phyloP scores from a whole-genome alignment of 2,113 vertebrate species.

The Rattus rattus region DNA sequence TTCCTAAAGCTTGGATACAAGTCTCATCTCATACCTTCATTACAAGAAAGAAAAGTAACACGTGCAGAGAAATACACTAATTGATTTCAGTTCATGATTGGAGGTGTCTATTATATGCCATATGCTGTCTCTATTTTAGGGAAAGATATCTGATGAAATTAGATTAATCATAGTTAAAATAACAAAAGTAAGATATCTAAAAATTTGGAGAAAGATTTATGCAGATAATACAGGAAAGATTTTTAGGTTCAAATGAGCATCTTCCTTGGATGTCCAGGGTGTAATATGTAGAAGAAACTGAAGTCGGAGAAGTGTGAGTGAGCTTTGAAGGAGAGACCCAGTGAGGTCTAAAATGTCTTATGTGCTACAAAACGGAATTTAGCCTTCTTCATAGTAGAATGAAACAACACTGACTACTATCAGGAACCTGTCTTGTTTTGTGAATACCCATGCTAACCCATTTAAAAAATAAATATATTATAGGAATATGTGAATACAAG shows the following conservation, averaged over 20 bases:
- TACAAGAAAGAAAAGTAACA: too few species aligned
- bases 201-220: neutral
- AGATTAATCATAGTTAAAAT: neutral
- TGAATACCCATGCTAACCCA: neutral
- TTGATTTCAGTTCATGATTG: neutral
- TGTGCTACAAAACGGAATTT: neutral
- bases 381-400: neutral
- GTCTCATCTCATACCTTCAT: too few species aligned
- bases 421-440: neutral
- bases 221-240: neutral
- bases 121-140: neutral
- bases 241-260: neutral
- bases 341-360: neutral
- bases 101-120: neutral
- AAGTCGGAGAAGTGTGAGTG: neutral
- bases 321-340: neutral
- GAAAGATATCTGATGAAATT: neutral
- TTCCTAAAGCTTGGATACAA: too few species aligned
- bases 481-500: neutral
- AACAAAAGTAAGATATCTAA: neutral
- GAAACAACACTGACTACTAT: neutral
- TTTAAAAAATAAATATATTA: neutral
- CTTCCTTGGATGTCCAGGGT: neutral
- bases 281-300: accelerated
- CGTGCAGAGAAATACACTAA: neutral